Evolutionary conservation across 2,797 vertebrate species (phyloP).

Genomic region (Ciconia nigra): DNA sequence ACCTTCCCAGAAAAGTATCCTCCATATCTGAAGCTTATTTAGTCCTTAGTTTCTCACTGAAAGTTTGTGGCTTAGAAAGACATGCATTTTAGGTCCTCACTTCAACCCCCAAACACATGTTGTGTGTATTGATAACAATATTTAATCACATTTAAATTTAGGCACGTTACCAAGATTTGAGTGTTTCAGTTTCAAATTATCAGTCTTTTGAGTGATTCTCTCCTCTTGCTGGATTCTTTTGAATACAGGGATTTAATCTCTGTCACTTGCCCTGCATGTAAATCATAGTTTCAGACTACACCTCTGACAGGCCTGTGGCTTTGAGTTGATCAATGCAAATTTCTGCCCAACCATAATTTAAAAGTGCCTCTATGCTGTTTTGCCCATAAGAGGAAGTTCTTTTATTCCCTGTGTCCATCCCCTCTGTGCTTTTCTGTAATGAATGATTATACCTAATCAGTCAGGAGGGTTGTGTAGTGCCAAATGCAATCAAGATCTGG

Average conservation of each 20-base stretch:
- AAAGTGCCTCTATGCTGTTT: not conserved
- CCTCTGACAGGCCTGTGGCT: not conserved
- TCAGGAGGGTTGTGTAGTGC: not conserved
- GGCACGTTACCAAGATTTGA: not conserved
- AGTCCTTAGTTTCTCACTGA: not conserved
- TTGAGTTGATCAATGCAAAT: not conserved
- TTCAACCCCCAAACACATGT: not conserved
- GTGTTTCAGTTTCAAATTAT: not conserved
- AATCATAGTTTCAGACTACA: not conserved
- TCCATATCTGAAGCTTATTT: not conserved
- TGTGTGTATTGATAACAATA: not conserved
- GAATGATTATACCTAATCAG: not conserved
- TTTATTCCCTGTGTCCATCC: not conserved
- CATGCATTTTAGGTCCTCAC: not conserved
- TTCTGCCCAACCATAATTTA: not conserved
- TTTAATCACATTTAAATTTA: not conserved
- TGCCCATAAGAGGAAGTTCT: not conserved
- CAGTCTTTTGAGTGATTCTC: not conserved
- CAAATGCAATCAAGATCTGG: not conserved
- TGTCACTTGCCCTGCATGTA: not conserved
- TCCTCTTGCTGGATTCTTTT: not conserved
- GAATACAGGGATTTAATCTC: not conserved
- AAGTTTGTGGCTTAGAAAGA: not conserved
- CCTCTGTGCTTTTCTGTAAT: not conserved
- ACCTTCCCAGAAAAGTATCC: not conserved